Percentiles rank a stretch among this genome's conserved stretches.
phyloP scores from a whole-genome alignment of 2,888 invertebrate species.

The Melanophora roralis region DNA sequence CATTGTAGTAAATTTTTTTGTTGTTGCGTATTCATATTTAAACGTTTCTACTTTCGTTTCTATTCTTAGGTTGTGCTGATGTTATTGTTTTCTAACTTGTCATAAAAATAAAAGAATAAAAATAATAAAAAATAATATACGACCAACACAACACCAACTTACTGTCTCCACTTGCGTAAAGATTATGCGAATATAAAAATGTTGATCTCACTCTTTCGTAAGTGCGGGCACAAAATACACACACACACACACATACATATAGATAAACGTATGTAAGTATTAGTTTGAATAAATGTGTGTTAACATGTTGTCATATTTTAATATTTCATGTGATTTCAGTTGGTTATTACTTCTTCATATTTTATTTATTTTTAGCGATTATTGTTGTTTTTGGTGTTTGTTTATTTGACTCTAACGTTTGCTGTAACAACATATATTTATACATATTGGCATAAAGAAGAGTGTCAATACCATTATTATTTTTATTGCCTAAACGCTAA shows the following conservation, averaged over 20 bases:
- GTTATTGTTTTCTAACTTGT: constrained; percentile 49
- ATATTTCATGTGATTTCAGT: constrained; percentile 37
- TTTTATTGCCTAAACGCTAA: constrained; percentile 21
- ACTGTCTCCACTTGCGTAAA: neutral
- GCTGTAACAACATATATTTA: constrained; percentile 24
- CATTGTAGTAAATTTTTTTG: neutral
- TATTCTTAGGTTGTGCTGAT: constrained; percentile 29
- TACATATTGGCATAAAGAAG: constrained; percentile 29
- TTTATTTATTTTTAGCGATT: constrained; percentile 1
- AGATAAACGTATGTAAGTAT: neutral
- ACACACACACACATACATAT: too few species aligned
- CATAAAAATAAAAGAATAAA: constrained; percentile 32
- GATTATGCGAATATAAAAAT: constrained; percentile 13
- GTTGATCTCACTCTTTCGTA: neutral
- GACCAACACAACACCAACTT: constrained; percentile 19
- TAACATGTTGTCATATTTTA: constrained; percentile 38
- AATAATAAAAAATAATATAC: neutral
- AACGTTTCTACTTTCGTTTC: neutral
- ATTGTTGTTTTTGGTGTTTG: neutral
- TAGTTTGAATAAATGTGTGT: neutral
- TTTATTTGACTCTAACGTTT: constrained; percentile 16
- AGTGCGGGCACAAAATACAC: neutral
- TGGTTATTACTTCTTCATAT: constrained; percentile 32
- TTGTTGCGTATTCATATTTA: neutral
- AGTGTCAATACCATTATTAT: constrained; percentile 53